These are phyloP conservation scores for Lepidocyrtoides sp. DNA, from an alignment of 2,888 invertebrate genomes.

Conservation along the genomic window DNA sequence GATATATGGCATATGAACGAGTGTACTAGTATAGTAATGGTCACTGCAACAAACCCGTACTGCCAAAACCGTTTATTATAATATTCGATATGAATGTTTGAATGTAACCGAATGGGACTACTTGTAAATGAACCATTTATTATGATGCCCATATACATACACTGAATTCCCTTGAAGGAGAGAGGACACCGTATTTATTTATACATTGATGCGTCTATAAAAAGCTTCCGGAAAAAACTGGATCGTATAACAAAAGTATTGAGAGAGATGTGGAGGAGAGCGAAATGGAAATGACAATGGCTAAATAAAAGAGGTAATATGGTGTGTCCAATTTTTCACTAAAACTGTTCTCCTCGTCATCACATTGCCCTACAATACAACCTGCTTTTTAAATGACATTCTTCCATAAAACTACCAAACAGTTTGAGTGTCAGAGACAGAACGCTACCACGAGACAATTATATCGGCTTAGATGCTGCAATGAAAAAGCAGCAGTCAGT, in stretches of 20 bases:
- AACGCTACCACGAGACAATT: neutral
- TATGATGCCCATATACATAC: neutral
- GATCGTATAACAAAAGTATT: conserved; percentile 5
- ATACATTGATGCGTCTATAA: neutral
- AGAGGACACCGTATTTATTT: neutral
- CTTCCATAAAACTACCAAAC: neutral
- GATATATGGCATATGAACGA: neutral
- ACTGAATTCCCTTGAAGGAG: neutral
- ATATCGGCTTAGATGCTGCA: no score
- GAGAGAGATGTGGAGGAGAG: neutral
- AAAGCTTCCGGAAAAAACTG: neutral
- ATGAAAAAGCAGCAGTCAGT: no score
- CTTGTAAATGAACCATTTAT: neutral
- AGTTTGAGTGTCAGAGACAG: neutral
- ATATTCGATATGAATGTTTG: no score
- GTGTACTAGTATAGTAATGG: no score
- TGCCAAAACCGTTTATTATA: neutral
- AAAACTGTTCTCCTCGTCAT: neutral
- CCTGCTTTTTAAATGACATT: neutral
- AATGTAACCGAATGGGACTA: neutral
- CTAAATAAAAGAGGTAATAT: neutral
- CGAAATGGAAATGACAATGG: conserved; percentile 12
- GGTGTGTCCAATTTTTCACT: neutral
- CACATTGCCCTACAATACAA: neutral
- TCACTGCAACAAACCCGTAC: no score